Evolutionary conservation across 2,888 invertebrate species (phyloP).

Genomic region (Acheta domesticus): DNA sequence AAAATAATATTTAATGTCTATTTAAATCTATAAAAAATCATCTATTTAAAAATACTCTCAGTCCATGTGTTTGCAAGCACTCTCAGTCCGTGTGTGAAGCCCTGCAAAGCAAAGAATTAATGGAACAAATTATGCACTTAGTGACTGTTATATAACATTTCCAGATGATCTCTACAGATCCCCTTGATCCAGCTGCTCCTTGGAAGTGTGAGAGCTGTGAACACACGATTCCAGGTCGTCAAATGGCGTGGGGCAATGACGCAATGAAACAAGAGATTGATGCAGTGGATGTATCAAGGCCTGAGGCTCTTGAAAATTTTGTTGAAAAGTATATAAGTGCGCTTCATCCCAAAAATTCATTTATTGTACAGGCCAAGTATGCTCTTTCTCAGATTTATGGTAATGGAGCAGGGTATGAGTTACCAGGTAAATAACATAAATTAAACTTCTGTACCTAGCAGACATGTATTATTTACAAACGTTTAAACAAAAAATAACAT

Average conservation of each 20-base stretch:
- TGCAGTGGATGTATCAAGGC: constrained; percentile 53
- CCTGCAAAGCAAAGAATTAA: too few relatives aligned
- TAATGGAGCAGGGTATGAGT: constrained; percentile 54
- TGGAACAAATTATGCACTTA: too few relatives aligned
- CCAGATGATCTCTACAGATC: constrained; percentile 58
- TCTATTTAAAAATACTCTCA: too few relatives aligned
- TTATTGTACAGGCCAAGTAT: constrained; percentile 65
- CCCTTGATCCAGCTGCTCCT: constrained; percentile 55
- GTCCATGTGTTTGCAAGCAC: too few relatives aligned
- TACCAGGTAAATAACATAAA: constrained; percentile 51
- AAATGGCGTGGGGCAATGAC: constrained; percentile 61
- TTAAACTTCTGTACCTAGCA: not conserved
- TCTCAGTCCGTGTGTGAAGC: too few relatives aligned
- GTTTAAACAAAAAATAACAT: too few relatives aligned
- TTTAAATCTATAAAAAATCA: too few relatives aligned
- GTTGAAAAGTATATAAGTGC: constrained; percentile 60
- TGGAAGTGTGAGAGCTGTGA: constrained; percentile 67
- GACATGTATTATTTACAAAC: too few relatives aligned
- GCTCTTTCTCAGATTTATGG: constrained; percentile 68
- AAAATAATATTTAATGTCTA: too few relatives aligned
- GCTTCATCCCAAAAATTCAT: constrained; percentile 64
- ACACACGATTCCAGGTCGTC: constrained; percentile 55
- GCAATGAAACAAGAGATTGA: constrained; percentile 59
- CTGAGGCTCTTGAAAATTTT: constrained; percentile 60
- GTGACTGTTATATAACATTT: not conserved